Evolutionary conservation across 1,140 invertebrate genomes (phyloP).

Genomic region (Drosophila bocki): DNA sequence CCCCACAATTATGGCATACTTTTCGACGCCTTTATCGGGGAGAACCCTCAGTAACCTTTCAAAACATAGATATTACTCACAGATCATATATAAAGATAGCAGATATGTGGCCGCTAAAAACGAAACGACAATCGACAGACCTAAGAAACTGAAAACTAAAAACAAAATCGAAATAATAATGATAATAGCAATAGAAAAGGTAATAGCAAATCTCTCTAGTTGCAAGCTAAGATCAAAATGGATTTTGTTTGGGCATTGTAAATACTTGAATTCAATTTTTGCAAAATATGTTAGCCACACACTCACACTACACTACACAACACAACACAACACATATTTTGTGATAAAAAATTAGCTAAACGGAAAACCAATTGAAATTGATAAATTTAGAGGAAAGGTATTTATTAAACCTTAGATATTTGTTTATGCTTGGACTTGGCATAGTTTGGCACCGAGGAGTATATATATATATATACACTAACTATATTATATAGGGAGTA

Average conservation of each 20-base stretch:
- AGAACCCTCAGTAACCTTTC: not conserved
- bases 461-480: constrained; percentile 1
- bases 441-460: constrained; percentile 22
- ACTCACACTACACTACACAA: constrained; percentile 14
- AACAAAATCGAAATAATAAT: not conserved
- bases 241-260: constrained; percentile 35
- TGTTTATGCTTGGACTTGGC: constrained; percentile 64
- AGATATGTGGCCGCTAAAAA: constrained; percentile 40
- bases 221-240: constrained; percentile 24
- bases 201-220: constrained; percentile 18
- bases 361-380: constrained; percentile 12
- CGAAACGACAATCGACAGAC: constrained; percentile 54
- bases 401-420: constrained; percentile 35
- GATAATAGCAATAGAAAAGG: not conserved
- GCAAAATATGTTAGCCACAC: constrained; percentile 34
- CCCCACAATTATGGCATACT: constrained; percentile 3
- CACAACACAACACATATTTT: constrained; percentile 38
- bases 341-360: constrained; percentile 43
- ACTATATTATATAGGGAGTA: constrained; percentile 13
- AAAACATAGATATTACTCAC: constrained; percentile 1
- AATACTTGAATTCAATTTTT: constrained; percentile 30
- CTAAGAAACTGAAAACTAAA: constrained; percentile 27
- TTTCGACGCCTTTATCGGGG: constrained; percentile 1
- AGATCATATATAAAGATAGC: constrained; percentile 13
- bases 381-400: constrained; percentile 15